Evolutionary conservation across 1,140 invertebrate genomes (phyloP), one percentile per base, ranked within the genome.

Genomic region (Anoplophora glabripennis): DNA sequence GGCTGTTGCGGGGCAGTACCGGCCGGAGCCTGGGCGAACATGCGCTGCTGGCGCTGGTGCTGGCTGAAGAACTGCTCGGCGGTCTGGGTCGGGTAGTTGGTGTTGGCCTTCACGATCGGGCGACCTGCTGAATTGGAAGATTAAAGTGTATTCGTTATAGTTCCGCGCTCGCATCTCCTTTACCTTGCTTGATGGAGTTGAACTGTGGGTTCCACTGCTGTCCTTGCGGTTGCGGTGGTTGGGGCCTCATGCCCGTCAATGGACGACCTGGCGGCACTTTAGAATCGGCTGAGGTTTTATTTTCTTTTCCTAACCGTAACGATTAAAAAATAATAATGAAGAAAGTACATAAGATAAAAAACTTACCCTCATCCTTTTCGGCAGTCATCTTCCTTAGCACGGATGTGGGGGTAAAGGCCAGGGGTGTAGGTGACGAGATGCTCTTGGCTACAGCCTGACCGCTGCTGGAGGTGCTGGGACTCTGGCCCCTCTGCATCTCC

Each of bases 301-400:
- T 58, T 21, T 72, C 69, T 63, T 72, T 72, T 21, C 57, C 61
- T 63, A 40, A 56, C 37, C 11, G n/a, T n/a, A n/a, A 28, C 12
- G 12, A 38, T 59, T 54, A 40, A 40, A n/a, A 40, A 40, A 5
- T 28, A 40, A 40, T 7, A 7, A 40, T 9, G 3, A 40, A n/a
- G 36, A n/a, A n/a, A n/a, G 11, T 40, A 40, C 3, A 40, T 7
- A 40, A 40, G 9, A 18, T 44, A 33, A 36, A 47, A 63, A 54
- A 53, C 42, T 38, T 48, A 68, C 71, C 68, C 56, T 75, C 78
- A 64, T 90, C 88, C 74, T 92, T 93, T 65, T 94, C 92, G 15
- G 90, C 91, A 38, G 92, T 93, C 92, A 95, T 93, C 78, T 95
- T 96, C 33, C 92, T 83, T 68, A 96, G 82, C 40, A 82, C 88